Percentiles rank a stretch among this genome's conserved stretches.
These are phyloP conservation scores for rabbit (Oryctolagus cuniculus) DNA, from an alignment of 2,113 vertebrate genomes.

Conservation along the genomic window mOryCun1.1 NC_091445.1:95843001-95843500, in stretches of 20 bases:
- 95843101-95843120: slow-evolving; percentile 79
- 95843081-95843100: slow-evolving; percentile 76
- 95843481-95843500: slow-evolving; percentile 71
- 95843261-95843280: neutral
- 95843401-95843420: too few relatives aligned
- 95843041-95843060: slow-evolving; percentile 12
- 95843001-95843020: slow-evolving; percentile 66
- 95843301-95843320: neutral
- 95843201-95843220: slow-evolving; percentile 50
- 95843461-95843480: slow-evolving; percentile 58
- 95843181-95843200: slow-evolving; percentile 40
- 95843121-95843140: slow-evolving; percentile 78
- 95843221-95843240: slow-evolving; percentile 56
- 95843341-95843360: neutral
- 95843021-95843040: neutral
- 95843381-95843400: too few relatives aligned
- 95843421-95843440: too few relatives aligned
- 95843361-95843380: neutral
- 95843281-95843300: slow-evolving; percentile 53
- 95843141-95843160: slow-evolving; percentile 49
- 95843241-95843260: slow-evolving; percentile 64
- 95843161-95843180: slow-evolving; percentile 45
- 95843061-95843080: slow-evolving; percentile 57
- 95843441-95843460: neutral
- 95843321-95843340: slow-evolving; percentile 26